Evolutionary conservation across 1,140 invertebrate genomes (phyloP).

Genomic region (Hermetia illucens): DNA sequence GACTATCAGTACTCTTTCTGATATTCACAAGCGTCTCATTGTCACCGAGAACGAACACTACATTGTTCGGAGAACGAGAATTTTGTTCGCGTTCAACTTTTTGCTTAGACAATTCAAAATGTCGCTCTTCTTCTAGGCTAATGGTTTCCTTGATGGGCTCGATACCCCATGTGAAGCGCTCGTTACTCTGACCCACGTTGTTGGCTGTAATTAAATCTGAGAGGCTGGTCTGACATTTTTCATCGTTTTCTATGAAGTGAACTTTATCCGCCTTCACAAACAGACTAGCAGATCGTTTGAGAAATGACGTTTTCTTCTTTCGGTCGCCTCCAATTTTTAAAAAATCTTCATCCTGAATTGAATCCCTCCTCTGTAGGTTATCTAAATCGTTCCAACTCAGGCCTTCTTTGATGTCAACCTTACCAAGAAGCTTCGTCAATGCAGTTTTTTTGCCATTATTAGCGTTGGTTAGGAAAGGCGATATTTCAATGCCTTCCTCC

Average conservation of each 20-base stretch:
- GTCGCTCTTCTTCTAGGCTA: slow-evolving; percentile 21
- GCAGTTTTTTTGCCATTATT: no score
- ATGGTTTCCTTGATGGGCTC: slow-evolving; percentile 28
- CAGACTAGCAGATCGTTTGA: no score
- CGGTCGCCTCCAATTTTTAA: no score
- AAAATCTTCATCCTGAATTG: no score
- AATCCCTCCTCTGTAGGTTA: no score
- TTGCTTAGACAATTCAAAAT: slow-evolving; percentile 25
- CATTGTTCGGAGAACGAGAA: slow-evolving; percentile 21
- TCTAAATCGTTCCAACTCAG: no score
- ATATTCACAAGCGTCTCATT: slow-evolving; percentile 45
- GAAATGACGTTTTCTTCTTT: no score
- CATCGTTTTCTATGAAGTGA: slow-evolving; percentile 13
- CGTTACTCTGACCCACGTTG: slow-evolving; percentile 27
- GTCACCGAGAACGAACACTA: slow-evolving; percentile 64
- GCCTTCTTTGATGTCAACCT: no score
- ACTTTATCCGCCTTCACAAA: no score
- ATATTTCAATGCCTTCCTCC: no score
- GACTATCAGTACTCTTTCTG: slow-evolving; percentile 27
- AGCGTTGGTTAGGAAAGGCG: no score
- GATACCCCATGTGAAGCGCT: slow-evolving; percentile 29
- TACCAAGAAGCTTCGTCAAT: no score
- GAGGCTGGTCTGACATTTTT: slow-evolving; percentile 18
- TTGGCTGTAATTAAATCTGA: slow-evolving; percentile 29
- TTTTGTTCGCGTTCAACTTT: slow-evolving; percentile 22